Evolutionary conservation across 2,888 invertebrate genomes (phyloP).

Genomic region (Epirrhoe alternata): DNA sequence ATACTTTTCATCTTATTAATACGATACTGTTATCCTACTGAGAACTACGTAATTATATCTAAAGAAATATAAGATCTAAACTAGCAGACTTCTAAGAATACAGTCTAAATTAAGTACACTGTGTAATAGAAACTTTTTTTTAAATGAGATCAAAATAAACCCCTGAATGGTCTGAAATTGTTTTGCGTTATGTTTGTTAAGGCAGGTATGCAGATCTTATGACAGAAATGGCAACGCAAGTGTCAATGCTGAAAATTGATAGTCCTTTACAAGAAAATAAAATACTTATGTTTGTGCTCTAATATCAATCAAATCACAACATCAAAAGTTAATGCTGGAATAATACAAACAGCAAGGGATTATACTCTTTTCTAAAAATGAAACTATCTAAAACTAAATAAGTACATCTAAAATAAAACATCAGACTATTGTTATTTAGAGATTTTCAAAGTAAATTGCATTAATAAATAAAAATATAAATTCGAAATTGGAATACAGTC

Average conservation of each 20-base stretch:
- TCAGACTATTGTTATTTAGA: conserved; percentile 16
- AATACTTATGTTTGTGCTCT: conserved; percentile 3
- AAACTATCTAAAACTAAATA: conserved; percentile 3
- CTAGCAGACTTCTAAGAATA: conserved; percentile 22
- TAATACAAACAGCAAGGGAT: not conserved
- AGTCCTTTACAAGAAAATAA: too few relatives aligned
- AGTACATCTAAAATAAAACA: conserved; percentile 4
- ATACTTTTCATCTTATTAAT: not conserved
- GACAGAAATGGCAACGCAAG: too few relatives aligned
- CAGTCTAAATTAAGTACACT: conserved; percentile 27
- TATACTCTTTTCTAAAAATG: not conserved
- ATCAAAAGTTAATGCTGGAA: not conserved
- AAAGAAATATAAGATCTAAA: not conserved
- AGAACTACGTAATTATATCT: not conserved
- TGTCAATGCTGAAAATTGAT: conserved; percentile 19
- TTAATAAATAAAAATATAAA: conserved; percentile 41
- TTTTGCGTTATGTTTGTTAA: too few relatives aligned
- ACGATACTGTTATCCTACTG: not conserved
- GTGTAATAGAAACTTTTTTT: conserved; percentile 38
- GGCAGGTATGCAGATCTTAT: too few relatives aligned
- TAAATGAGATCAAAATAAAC: conserved; percentile 55
- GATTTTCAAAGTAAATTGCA: conserved; percentile 15
- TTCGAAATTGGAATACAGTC: conserved; percentile 54
- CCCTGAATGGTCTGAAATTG: too few relatives aligned
- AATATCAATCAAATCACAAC: conserved; percentile 1